Evolutionary conservation across 2,888 invertebrate species (phyloP).

Genomic region (Dynastes maya): DNA sequence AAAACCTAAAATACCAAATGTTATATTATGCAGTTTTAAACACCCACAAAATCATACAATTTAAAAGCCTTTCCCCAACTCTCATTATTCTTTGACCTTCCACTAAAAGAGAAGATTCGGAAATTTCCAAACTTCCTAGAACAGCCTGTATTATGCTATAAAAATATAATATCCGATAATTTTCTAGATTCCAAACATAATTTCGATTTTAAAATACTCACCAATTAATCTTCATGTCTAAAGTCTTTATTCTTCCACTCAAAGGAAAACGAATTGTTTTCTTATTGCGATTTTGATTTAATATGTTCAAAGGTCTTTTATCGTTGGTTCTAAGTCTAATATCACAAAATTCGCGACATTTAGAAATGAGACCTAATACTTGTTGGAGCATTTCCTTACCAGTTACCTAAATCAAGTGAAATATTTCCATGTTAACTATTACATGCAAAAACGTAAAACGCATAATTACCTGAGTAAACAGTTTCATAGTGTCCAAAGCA

Average conservation of each 20-base stretch:
- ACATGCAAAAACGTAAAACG: neutral
- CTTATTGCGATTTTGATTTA: conserved; percentile 77
- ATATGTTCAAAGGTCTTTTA: conserved; percentile 78
- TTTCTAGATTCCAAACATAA: neutral
- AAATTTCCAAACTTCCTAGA: conserved; percentile 79
- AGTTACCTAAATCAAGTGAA: conserved; percentile 70
- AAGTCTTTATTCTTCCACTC: conserved; percentile 79
- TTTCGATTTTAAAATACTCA: conserved; percentile 64
- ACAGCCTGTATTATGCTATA: conserved; percentile 82
- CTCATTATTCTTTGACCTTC: conserved; percentile 81
- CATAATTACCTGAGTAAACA: conserved; percentile 75
- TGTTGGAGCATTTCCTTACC: conserved; percentile 75
- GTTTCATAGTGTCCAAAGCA: conserved; percentile 83
- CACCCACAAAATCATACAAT: neutral
- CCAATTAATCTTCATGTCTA: conserved; percentile 86
- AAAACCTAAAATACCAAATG: conserved; percentile 70
- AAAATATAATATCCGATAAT: conserved; percentile 9
- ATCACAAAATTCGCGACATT: conserved; percentile 80
- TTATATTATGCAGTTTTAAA: neutral
- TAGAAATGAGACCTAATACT: conserved; percentile 74
- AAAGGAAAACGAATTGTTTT: conserved; percentile 80
- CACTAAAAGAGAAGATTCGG: conserved; percentile 79
- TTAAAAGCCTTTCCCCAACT: conserved; percentile 78
- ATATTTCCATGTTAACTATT: conserved; percentile 23
- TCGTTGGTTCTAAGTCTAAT: conserved; percentile 81